Percentiles rank a stretch among this genome's conserved stretches.
phyloP scores from a whole-genome alignment of 2,888 invertebrate species.

The Amiota mariae region DNA sequence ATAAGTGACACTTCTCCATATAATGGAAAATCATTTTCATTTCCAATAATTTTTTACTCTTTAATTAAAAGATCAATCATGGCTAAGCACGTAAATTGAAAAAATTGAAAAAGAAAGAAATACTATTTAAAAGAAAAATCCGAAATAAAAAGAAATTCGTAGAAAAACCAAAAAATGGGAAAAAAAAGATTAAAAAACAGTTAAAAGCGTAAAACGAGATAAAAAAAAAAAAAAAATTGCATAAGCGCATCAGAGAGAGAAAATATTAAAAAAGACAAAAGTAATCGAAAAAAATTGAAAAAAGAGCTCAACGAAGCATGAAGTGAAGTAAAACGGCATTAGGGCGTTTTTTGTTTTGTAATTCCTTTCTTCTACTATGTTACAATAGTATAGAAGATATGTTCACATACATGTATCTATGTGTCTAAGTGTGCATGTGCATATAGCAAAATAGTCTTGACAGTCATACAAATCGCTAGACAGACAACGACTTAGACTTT shows the following conservation, averaged over 20 bases:
- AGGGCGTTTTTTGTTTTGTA: slow-evolving; percentile 3
- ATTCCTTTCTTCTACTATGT: background rate
- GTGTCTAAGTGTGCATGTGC: no score
- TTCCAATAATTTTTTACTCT: no score
- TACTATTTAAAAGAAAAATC: background rate
- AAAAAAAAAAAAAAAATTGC: background rate
- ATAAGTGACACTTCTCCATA: no score
- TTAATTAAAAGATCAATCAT: slow-evolving; percentile 27
- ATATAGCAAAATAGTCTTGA: no score
- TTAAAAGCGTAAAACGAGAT: no score
- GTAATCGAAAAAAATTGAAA: background rate
- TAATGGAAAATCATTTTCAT: no score
- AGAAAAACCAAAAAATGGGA: background rate
- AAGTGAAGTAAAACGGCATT: slow-evolving; percentile 7
- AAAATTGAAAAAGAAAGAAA: background rate
- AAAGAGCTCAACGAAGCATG: background rate
- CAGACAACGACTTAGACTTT: no score
- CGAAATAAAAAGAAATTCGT: background rate
- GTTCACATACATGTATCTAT: no score
- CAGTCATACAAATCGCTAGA: no score
- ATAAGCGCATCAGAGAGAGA: slow-evolving; percentile 7
- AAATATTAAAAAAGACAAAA: background rate
- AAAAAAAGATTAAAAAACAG: background rate
- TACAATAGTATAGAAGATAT: no score
- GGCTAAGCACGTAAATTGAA: slow-evolving; percentile 26